Conservation (phyloP, 2,888 invertebrate species). For the Molorchus minor region DNA sequence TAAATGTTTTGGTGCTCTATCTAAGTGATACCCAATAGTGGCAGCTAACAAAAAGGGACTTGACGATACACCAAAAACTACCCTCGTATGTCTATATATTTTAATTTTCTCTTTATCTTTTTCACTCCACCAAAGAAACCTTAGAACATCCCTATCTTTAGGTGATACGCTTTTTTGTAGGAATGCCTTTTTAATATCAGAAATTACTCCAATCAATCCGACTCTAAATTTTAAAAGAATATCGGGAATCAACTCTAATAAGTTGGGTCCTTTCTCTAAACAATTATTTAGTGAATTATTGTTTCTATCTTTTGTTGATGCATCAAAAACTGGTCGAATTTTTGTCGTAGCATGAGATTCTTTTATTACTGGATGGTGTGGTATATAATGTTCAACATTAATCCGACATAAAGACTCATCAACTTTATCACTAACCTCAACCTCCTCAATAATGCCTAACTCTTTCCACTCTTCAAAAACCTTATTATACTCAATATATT, state of each 20-base stretch:
- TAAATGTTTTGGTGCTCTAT: neutral
- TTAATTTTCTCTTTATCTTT: conserved; percentile 5
- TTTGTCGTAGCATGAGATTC: conserved; percentile 26
- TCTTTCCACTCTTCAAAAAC: conserved; percentile 16
- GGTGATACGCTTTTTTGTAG: conserved; percentile 27
- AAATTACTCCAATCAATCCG: conserved; percentile 27
- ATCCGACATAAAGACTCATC: conserved; percentile 22
- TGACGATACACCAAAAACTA: conserved; percentile 26
- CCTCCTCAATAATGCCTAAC: conserved; percentile 18
- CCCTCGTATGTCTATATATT: conserved; percentile 24
- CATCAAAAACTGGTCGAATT: conserved; percentile 30
- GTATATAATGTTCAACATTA: too few relatives aligned
- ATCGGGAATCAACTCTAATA: conserved; percentile 33
- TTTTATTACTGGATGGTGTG: conserved; percentile 29
- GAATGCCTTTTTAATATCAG: conserved; percentile 35
- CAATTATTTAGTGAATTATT: conserved; percentile 37
- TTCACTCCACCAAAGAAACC: conserved; percentile 24
- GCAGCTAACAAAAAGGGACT: conserved; percentile 34
- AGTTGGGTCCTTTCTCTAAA: conserved; percentile 34
- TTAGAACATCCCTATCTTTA: conserved; percentile 12
- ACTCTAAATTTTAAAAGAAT: conserved; percentile 31
- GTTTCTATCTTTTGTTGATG: conserved; percentile 14
- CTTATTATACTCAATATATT: neutral
- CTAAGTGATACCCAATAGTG: conserved; percentile 22
- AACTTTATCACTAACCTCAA: conserved; percentile 25